phyloP scores from a whole-genome alignment of 2,888 invertebrate genomes.

The Acronicta alni region DNA sequence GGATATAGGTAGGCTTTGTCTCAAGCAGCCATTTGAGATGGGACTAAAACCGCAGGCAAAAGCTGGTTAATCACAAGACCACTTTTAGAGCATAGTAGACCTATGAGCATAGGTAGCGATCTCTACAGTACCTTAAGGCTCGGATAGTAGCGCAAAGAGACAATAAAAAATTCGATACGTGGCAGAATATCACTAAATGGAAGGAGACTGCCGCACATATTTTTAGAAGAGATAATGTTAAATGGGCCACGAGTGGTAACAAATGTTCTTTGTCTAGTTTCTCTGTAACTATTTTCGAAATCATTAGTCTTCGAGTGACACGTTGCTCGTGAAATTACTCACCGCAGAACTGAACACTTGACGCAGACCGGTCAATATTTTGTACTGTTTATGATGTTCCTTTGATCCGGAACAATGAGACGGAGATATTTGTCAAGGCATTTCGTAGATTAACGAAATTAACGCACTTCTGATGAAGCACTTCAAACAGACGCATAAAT shows the following conservation, averaged over 20 bases:
- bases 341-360: slow-evolving; percentile 77
- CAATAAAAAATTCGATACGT: slow-evolving; percentile 30
- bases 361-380: slow-evolving; percentile 79
- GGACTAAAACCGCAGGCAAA: too few relatives aligned
- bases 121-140: neutral
- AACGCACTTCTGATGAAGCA: slow-evolving; percentile 70
- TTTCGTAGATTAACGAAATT: slow-evolving; percentile 77
- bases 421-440: slow-evolving; percentile 74
- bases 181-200: slow-evolving; percentile 22
- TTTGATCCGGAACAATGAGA: slow-evolving; percentile 82
- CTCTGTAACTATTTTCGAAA: slow-evolving; percentile 76
- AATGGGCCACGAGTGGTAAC: slow-evolving; percentile 63
- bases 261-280: slow-evolving; percentile 68
- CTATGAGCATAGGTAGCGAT: too few relatives aligned
- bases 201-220: slow-evolving; percentile 58
- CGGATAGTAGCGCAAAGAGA: neutral
- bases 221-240: slow-evolving; percentile 63
- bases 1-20: too few relatives aligned
- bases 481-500: slow-evolving; percentile 81
- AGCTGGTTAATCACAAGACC: too few relatives aligned
- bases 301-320: slow-evolving; percentile 75
- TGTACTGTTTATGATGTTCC: slow-evolving; percentile 79
- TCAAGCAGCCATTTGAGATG: too few relatives aligned
- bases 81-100: too few relatives aligned
- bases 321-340: slow-evolving; percentile 75